Conservation (phyloP, 2,113 vertebrate genomes). For the Eira barbara region DNA sequence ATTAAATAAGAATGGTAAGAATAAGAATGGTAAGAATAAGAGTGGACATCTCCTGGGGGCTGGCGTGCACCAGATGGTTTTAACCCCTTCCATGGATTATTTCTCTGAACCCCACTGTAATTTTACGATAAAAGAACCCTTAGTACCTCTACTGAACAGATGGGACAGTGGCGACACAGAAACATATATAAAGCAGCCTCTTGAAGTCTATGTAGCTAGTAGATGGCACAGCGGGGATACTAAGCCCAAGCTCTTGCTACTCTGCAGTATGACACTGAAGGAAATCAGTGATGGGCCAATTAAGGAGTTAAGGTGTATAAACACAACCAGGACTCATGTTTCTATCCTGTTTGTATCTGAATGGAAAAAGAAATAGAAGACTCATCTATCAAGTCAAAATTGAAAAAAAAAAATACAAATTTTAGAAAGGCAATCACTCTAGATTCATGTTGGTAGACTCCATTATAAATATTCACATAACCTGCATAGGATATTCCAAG, state of each 20-base stretch:
- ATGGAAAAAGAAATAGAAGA: neutral
- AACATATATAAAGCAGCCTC: neutral
- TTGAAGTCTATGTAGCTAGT: neutral
- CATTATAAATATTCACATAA: neutral
- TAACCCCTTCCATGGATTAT: neutral
- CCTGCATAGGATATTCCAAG: neutral
- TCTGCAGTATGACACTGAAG: neutral
- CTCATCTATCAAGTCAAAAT: neutral
- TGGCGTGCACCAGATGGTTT: too few species aligned
- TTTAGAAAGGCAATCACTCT: neutral
- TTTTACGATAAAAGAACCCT: neutral
- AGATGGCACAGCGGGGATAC: neutral
- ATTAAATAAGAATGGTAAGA: neutral
- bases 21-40: neutral
- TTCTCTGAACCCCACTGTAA: neutral
- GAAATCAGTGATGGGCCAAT: neutral
- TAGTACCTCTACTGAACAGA: neutral
- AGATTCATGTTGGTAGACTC: neutral
- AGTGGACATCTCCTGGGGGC: neutral
- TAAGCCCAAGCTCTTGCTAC: neutral
- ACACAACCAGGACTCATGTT: neutral
- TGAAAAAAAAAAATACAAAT: neutral
- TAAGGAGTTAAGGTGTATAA: too few species aligned
- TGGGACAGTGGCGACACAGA: neutral
- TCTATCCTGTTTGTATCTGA: neutral